These are phyloP conservation scores for Saccostrea cuccullata DNA, from an alignment of 1,140 invertebrate genomes.

Conservation along the genomic window DNA sequence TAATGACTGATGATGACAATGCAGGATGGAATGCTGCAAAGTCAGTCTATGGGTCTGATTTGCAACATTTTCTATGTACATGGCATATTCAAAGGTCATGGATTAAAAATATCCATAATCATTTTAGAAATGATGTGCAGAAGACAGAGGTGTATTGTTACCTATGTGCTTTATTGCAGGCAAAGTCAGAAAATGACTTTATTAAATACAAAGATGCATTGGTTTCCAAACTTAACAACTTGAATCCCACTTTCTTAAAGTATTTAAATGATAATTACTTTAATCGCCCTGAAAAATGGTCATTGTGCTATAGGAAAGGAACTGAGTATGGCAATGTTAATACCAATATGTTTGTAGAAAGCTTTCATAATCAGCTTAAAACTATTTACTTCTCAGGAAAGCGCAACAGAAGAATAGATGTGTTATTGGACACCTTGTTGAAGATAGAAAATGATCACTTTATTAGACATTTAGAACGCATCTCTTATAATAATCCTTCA, in stretches of 20 bases:
- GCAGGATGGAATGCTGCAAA: constrained; percentile 43
- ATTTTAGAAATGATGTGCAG: constrained; percentile 35
- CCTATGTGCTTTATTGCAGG: constrained; percentile 40
- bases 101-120: constrained; percentile 16
- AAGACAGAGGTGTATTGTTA: constrained; percentile 35
- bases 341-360: constrained; percentile 50
- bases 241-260: constrained; percentile 32
- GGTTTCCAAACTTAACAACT: not conserved
- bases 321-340: constrained; percentile 16
- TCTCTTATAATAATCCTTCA: constrained; percentile 16
- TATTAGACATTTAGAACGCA: not conserved
- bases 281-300: constrained; percentile 43
- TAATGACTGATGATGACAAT: constrained; percentile 46
- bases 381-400: constrained; percentile 41
- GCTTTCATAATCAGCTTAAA: constrained; percentile 44
- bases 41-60: constrained; percentile 15
- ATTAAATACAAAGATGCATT: constrained; percentile 1
- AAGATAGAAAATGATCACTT: constrained; percentile 42
- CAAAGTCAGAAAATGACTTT: constrained; percentile 37
- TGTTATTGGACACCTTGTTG: constrained; percentile 33
- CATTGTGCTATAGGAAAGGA: constrained; percentile 20
- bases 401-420: constrained; percentile 43
- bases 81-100: constrained; percentile 48
- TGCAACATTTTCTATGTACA: constrained; percentile 42
- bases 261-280: constrained; percentile 40